Conservation (phyloP, 1,140 invertebrate species). For the Atta texana region DNA sequence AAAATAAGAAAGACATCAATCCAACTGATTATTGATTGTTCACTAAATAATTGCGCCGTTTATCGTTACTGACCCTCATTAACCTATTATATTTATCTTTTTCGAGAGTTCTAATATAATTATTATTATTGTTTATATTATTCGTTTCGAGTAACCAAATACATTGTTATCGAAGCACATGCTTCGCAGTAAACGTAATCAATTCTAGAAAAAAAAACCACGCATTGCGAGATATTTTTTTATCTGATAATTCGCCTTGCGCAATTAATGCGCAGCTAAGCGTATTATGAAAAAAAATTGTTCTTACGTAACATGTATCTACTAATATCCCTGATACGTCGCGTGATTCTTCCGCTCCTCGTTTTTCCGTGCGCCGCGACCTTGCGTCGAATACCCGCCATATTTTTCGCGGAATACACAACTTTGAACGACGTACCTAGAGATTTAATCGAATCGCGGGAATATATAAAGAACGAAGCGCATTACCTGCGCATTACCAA, state of each 20-base stretch:
- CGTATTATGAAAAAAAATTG: not conserved
- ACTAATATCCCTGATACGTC: conserved; percentile 22
- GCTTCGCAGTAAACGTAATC: not conserved
- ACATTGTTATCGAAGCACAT: not conserved
- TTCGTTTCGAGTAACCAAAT: not conserved
- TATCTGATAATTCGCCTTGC: not conserved
- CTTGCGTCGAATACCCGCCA: conserved; percentile 7
- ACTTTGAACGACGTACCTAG: conserved; percentile 6
- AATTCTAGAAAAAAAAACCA: not conserved
- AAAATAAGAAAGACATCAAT: too few relatives aligned
- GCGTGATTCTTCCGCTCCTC: conserved; percentile 21
- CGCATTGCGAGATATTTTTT: not conserved
- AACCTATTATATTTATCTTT: too few relatives aligned
- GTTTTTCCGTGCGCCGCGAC: conserved; percentile 22
- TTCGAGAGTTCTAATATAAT: too few relatives aligned
- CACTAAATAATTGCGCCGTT: too few relatives aligned
- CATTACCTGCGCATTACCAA: conserved; percentile 65
- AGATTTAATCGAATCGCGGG: conserved; percentile 66
- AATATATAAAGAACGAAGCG: conserved; percentile 48
- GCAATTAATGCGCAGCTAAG: not conserved
- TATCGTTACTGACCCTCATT: too few relatives aligned
- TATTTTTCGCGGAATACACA: conserved; percentile 13
- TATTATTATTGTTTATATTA: too few relatives aligned
- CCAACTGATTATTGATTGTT: too few relatives aligned
- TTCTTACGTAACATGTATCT: conserved; percentile 18